Evolutionary conservation across 2,113 vertebrate genomes (phyloP), one percentile per base, ranked within the genome.

Genomic region (Atrichornis clamosus): DNA sequence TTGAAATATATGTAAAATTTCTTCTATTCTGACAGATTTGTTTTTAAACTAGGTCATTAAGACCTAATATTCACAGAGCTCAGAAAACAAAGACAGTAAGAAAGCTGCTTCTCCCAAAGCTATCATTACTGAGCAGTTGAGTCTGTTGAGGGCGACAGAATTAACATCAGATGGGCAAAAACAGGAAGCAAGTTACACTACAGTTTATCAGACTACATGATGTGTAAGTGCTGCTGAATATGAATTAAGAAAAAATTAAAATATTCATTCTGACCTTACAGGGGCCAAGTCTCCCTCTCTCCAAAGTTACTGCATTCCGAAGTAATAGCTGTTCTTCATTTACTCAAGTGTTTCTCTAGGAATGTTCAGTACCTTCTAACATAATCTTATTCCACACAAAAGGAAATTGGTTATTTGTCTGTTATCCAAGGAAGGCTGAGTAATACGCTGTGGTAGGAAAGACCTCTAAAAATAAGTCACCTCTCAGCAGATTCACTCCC

Each of bases 401-500:
- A 97, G 95, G 93, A 96, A 97, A 87, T 41, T 4, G 8, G 92
- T 85, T 94, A 86, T 96, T 97, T 93, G 84, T 90, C 49, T 88
- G 65, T 81, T 93, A 89, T 95, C 91, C 94, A 92, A 96, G 96
- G 92, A 97, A 95, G 85, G 89, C 84, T 95, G 93, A 96, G 90
- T 95, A 93, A 93, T 88, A 94, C 78, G 81, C 91, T 80, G 68
- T 84, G 90, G 84, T 85, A 96, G 89, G 94, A 95, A 97, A 96
- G 84, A 90, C 62, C 89, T 96, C 97, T 96, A 96, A 89, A 96
- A 97, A 95, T 96, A 65, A 96, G 97, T 94, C 94, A 96, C 68
- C 87, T 94, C 92, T 96, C 93, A 90, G 58, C 73, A 97, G 94
- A 94, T 97, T 97, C 96, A 96, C 94, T 96, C 96, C 93, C 95